These are phyloP conservation scores for Aleiodes sp. DNA, from an alignment of 1,140 invertebrate genomes.

Conservation along the genomic window DNA sequence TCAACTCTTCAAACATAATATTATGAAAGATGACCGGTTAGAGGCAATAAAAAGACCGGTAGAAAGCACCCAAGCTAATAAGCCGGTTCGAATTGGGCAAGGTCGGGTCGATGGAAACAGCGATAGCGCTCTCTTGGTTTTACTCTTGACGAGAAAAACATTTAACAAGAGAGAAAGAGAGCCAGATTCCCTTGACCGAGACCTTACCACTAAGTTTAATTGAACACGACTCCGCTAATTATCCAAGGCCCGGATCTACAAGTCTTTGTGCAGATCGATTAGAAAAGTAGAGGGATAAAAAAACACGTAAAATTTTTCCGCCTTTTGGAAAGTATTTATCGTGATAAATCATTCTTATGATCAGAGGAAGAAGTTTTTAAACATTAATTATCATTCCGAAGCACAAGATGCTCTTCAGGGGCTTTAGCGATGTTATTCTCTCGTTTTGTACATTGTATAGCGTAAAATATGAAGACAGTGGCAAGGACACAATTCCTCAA, in stretches of 20 bases:
- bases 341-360: no score
- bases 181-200: slow-evolving; percentile 30
- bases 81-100: slow-evolving; percentile 30
- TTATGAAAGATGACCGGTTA: neutral
- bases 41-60: neutral
- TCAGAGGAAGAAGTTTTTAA: no score
- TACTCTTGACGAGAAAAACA: neutral
- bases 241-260: neutral
- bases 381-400: no score
- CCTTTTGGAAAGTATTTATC: no score
- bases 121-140: slow-evolving; percentile 13
- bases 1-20: neutral
- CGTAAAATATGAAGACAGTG: neutral
- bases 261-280: neutral
- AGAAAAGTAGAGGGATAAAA: no score
- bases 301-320: no score
- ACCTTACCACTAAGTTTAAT: slow-evolving; percentile 20
- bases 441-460: neutral
- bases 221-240: neutral
- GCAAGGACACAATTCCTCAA: slow-evolving; percentile 5
- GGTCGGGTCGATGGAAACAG: slow-evolving; percentile 13
- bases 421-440: neutral
- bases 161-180: neutral
- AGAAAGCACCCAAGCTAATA: slow-evolving; percentile 26
- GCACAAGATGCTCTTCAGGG: no score